phyloP scores from a whole-genome alignment of 2,797 vertebrate species.

The Pagetopsis macropterus region DNA sequence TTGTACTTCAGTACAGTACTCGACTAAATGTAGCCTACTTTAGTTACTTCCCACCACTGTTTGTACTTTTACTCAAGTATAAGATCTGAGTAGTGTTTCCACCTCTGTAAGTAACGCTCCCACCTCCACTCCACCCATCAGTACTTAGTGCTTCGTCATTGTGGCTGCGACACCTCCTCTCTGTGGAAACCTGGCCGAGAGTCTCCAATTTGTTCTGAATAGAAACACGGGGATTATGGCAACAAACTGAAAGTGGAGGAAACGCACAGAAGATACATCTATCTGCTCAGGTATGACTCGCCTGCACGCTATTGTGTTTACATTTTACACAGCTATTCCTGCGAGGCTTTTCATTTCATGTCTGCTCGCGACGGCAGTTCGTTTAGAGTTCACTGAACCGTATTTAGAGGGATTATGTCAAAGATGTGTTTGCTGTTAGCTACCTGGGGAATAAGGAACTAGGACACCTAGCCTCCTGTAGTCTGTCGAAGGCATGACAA shows the following conservation, averaged over 20 bases:
- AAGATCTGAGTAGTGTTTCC: neutral
- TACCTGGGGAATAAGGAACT: neutral
- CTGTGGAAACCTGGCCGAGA: conserved; percentile 55
- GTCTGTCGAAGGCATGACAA: neutral
- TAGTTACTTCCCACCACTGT: no score
- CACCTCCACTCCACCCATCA: conserved; percentile 67
- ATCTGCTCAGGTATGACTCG: conserved; percentile 67
- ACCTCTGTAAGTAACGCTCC: neutral
- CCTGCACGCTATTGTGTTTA: neutral
- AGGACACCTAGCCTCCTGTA: neutral
- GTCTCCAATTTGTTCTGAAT: conserved; percentile 29
- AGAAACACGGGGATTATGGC: conserved; percentile 50
- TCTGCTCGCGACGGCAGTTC: conserved; percentile 21
- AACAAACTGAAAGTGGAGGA: conserved; percentile 33
- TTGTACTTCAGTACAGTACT: no score
- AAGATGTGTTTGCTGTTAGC: conserved; percentile 41
- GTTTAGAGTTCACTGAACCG: conserved; percentile 50
- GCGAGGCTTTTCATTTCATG: neutral
- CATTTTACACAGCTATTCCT: conserved; percentile 10
- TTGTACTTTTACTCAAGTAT: neutral
- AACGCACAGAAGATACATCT: conserved; percentile 4
- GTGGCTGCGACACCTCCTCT: conserved; percentile 71
- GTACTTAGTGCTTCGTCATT: conserved; percentile 67
- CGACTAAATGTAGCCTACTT: no score
- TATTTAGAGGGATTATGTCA: conserved; percentile 62